Base-by-base conservation (phyloP, 2,888 invertebrate species). In the Latheticus oryzae region DNA sequence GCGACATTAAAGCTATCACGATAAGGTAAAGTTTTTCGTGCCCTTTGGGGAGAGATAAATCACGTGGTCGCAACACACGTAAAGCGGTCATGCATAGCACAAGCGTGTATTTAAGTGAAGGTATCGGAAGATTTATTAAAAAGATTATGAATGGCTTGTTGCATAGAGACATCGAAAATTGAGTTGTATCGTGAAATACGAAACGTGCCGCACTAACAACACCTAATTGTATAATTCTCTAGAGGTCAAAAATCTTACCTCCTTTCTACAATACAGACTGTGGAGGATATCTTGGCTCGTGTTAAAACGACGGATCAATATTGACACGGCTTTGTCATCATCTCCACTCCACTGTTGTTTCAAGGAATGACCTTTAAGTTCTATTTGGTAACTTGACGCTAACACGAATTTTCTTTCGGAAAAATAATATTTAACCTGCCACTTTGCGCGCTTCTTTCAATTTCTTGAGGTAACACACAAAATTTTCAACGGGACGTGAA, bases 251-350 rank as follows among this genome's bases (percentile, higher is more conserved):
- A 57, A 57, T 51, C 51, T 57, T 57, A 21, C 30, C n/a, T n/a
- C n/a, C 51, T 52, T 52, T 57, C 51, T 35, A n/a, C n/a, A n/a
- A n/a, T n/a, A n/a, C n/a, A 42, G 43, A 38, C 17, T 9, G 37
- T n/a, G n/a, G n/a, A n/a, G n/a, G n/a, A n/a, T n/a, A 30, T 38
- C 33, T 23, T 38, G 38, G 40, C 37, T 35, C 28, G 51, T 50
- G 60, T 52, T 60, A 52, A n/a, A 63, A 57, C 59, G 57, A 52
- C 52, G 37, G 52, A 60, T 60, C 60, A 64, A 64, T 64, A 64
- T 62, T 64, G 58, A 55, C 59, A 59, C 32, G 54, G 28, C 51
- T 52, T 52, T 37, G 56, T 52, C 43, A 56, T 56, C 56, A 33
- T 35, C 42, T 32, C 42, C 52, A 42, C 21, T 23, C 42, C 5